These are phyloP conservation scores for Micromussa lordhowensis DNA, from an alignment of 92 coral and sea anemone species.

Conservation along the genomic window DNA sequence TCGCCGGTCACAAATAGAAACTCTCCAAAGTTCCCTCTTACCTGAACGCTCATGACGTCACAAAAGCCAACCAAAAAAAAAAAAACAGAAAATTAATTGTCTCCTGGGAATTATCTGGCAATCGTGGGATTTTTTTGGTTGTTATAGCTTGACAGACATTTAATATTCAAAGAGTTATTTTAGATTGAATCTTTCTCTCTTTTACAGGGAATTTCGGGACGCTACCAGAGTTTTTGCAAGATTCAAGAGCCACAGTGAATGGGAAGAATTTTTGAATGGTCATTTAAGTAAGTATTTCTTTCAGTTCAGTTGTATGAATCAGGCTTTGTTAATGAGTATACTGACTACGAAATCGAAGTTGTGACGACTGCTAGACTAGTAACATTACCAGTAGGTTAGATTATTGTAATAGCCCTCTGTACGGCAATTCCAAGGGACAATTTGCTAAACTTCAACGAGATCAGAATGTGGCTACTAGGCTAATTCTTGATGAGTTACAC, in stretches of 20 bases:
- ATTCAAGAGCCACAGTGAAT: constrained; percentile 84
- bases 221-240: constrained; percentile 94
- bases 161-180: not conserved
- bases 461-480: no score
- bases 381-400: not conserved
- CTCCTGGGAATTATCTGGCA: not conserved
- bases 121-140: not conserved
- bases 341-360: not conserved
- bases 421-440: no score
- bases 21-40: not conserved
- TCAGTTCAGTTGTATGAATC: not conserved
- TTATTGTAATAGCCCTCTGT: no score
- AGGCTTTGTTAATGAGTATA: not conserved
- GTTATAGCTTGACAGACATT: not conserved
- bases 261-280: constrained; percentile 92
- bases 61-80: not conserved
- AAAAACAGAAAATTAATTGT: not conserved
- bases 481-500: no score
- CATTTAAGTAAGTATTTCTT: constrained; percentile 75
- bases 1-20: not conserved
- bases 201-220: constrained; percentile 92
- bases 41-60: not conserved
- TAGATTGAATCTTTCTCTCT: not conserved
- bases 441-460: no score
- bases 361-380: not conserved